Evolutionary conservation across 2,113 vertebrate species (phyloP).

Genomic region (Pseudorectes ferrugineus): DNA sequence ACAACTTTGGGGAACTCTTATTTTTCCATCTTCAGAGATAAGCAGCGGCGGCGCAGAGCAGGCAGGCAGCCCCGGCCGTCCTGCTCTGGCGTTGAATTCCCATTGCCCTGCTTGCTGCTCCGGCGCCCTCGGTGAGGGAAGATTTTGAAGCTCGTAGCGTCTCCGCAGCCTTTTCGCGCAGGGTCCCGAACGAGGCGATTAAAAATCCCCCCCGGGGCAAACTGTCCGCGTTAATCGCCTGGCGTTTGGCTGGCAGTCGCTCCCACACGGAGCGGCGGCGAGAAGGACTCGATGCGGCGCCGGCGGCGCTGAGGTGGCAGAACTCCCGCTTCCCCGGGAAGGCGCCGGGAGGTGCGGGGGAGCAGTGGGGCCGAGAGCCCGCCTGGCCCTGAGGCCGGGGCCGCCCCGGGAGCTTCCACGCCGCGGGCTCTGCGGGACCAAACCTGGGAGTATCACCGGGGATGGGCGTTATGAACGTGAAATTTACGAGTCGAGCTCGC

Average conservation of each 20-base stretch:
- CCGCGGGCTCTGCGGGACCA: background rate
- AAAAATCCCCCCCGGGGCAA: background rate
- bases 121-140: background rate
- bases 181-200: background rate
- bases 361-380: background rate
- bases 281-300: background rate
- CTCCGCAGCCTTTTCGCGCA: background rate
- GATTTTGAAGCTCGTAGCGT: background rate
- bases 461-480: conserved; percentile 61
- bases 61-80: background rate
- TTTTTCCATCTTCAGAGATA: background rate
- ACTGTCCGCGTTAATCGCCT: conserved; percentile 4
- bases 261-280: conserved; percentile 3
- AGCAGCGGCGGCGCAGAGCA: background rate
- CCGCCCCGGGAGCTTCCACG: background rate
- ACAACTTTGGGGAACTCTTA: background rate
- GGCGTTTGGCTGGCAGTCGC: conserved; percentile 8
- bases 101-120: background rate
- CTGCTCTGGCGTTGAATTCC: background rate
- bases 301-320: conserved; percentile 2
- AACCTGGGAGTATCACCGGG: conserved; percentile 5
- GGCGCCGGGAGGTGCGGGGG: conserved; percentile 12
- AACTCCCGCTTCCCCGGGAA: background rate
- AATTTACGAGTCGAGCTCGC: conserved; percentile 64
- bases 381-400: background rate